Percentiles rank a stretch among this genome's conserved stretches.
These are phyloP conservation scores for Callithrix jacchus DNA, from an alignment of 2,113 vertebrate species.

Conservation along the genomic window DNA sequence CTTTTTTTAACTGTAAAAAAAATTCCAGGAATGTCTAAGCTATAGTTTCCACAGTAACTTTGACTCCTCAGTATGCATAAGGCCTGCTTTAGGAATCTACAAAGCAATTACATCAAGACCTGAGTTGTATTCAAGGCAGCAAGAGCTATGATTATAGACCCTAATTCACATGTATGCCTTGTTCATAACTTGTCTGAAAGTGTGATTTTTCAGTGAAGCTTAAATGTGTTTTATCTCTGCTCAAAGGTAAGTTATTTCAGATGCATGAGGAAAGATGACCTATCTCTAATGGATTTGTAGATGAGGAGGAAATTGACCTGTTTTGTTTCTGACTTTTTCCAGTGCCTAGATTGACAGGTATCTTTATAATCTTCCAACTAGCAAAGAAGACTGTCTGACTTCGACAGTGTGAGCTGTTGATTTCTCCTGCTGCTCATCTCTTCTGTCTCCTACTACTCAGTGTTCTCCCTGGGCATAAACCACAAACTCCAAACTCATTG, in stretches of 20 bases:
- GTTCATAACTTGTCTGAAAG: conserved; percentile 24
- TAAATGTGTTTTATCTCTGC: conserved; percentile 26
- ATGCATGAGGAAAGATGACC: neutral
- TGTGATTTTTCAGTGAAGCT: neutral
- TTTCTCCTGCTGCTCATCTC: neutral
- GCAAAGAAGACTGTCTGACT: neutral
- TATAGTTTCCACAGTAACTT: conserved; percentile 2
- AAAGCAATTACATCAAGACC: neutral
- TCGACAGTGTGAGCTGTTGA: neutral
- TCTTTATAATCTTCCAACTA: neutral
- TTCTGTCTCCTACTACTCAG: neutral
- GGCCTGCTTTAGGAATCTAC: neutral
- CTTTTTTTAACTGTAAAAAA: conserved; percentile 27
- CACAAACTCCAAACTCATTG: neutral
- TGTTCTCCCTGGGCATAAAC: neutral
- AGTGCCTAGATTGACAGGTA: neutral
- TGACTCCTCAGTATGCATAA: neutral
- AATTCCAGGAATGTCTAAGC: conserved; percentile 16
- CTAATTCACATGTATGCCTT: neutral
- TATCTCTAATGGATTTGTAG: neutral
- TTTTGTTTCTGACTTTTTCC: conserved; percentile 16
- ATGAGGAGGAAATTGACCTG: neutral
- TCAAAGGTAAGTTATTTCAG: conserved; percentile 6
- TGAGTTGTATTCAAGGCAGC: neutral
- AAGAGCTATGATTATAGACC: conserved; percentile 8